Conservation (phyloP, 2,797 vertebrate species). For the Gymnocypris eckloni region DNA sequence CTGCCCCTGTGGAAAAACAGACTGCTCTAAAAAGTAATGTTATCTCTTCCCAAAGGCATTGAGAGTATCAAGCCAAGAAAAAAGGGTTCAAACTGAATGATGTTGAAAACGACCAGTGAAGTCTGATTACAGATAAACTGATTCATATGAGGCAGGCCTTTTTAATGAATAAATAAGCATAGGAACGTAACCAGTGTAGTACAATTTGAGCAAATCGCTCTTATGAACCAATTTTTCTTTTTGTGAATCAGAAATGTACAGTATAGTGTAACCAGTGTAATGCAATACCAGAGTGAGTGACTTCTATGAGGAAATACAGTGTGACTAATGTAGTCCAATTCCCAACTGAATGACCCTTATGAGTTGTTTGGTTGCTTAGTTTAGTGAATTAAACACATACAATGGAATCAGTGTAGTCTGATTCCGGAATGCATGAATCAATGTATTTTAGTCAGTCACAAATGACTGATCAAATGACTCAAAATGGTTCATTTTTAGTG, state of each 20-base stretch:
- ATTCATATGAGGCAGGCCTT: neutral
- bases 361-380: neutral
- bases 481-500: neutral
- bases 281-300: neutral
- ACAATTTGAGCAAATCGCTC: neutral
- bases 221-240: neutral
- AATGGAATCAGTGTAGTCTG: neutral
- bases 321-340: neutral
- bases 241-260: neutral
- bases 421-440: neutral
- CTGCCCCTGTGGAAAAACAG: conserved; percentile 43
- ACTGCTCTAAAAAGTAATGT: conserved; percentile 33
- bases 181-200: neutral
- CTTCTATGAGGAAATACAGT: neutral
- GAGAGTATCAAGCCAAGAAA: conserved; percentile 1
- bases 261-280: neutral
- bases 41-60: conserved; percentile 37
- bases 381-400: neutral
- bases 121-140: neutral
- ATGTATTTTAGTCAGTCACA: neutral
- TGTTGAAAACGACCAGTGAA: neutral
- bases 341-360: neutral
- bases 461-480: neutral
- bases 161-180: neutral
- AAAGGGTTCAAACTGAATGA: neutral